phyloP scores from a whole-genome alignment of 1,140 invertebrate species.

The Semibalanus balanoides region DNA sequence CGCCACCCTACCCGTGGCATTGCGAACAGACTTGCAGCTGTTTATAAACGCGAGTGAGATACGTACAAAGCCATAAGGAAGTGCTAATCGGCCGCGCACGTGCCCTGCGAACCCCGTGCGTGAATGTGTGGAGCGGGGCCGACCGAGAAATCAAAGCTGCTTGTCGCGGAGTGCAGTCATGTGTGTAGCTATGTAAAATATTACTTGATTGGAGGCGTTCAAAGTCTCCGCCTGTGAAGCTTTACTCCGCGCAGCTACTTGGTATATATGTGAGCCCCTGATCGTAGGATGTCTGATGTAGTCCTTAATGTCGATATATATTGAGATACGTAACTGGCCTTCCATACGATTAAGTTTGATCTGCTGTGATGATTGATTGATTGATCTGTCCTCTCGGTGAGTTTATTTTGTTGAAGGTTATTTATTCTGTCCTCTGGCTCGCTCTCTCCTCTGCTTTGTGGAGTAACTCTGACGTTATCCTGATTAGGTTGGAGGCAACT shows the following conservation, averaged over 20 bases:
- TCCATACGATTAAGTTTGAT: background rate
- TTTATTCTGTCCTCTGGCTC: background rate
- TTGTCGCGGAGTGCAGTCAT: background rate
- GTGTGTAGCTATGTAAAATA: constrained; percentile 1
- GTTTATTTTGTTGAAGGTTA: background rate
- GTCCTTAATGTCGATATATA: constrained; percentile 1
- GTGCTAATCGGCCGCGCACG: background rate
- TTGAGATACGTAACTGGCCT: background rate
- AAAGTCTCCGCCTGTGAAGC: background rate
- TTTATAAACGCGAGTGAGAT: background rate
- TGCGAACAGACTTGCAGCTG: background rate
- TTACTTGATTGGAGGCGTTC: background rate
- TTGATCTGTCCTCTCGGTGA: background rate
- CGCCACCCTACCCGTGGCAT: background rate
- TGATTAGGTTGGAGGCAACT: background rate
- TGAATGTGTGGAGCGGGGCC: background rate
- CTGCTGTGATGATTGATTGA: background rate
- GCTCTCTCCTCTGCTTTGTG: background rate
- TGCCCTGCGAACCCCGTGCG: background rate
- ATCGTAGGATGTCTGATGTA: background rate
- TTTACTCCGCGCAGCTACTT: constrained; percentile 1
- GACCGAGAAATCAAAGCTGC: background rate
- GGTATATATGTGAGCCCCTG: background rate
- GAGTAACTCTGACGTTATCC: background rate
- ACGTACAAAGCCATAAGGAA: background rate